Evolutionary conservation across 1,140 invertebrate species (phyloP), one percentile per base, ranked within the genome.

Genomic region (Papilio dardanus): DNA sequence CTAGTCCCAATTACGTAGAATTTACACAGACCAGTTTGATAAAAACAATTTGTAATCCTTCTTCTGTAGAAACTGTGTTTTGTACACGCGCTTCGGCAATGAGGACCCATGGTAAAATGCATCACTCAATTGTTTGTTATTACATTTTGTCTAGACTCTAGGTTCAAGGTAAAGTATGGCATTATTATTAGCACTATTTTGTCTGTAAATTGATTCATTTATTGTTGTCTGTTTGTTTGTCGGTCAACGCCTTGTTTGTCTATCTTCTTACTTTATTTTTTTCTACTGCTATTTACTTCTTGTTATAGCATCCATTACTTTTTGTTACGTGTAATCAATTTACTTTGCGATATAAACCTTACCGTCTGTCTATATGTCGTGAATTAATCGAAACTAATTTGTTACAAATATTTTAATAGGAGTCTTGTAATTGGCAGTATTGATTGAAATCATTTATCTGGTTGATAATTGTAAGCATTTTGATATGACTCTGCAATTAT

Each of bases 251-350:
- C 21, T 30, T 24, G 40, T 50, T 46, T 42, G 10, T 14, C 28
- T 40, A 46, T 5, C 37, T 30, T 71, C 21, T 71, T 28, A 46
- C 68, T 50, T 14, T 46, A 28, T 71, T 46, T 46, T 71, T 71
- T 71, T 30, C 12, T 71, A 19, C 28, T 28, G 14, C 40, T 28
- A 19, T 10, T 68, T 14, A 24, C 31, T 33, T 8, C 0, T 40
- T 46, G 12, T 16, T 30, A 3, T 3, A 50, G 8, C 30, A 73
- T 50, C 71, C 28, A 58, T 73, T 50, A 50, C 28, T 46, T 71
- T 50, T 73, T 24, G 19, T 31, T 30, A 16, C 7, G 12, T 40
- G 31, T 40, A 73, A 73, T 71, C 69, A 71, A 73, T 73, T 73
- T 73, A 30, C 24, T 19, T 35, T 33, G 28, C 50, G 71, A 73